Conservation (phyloP, 2,888 invertebrate species). For the Oxytorus armatus region DNA sequence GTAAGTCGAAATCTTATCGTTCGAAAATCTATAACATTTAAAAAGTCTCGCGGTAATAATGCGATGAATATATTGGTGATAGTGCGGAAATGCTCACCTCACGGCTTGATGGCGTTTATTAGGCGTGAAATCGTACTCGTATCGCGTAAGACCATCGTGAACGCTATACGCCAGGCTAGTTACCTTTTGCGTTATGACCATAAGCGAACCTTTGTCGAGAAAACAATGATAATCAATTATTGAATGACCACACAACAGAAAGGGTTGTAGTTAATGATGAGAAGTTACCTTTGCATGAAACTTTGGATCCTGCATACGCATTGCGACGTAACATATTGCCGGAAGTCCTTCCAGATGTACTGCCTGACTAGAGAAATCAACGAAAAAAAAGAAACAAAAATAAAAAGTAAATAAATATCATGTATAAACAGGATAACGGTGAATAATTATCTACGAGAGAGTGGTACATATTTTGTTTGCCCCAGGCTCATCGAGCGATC, state of each 20-base stretch:
- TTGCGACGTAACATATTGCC: constrained; percentile 91
- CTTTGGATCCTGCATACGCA: constrained; percentile 90
- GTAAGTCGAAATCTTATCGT: too few relatives aligned
- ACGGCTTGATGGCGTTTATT: constrained; percentile 89
- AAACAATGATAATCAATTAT: constrained; percentile 8
- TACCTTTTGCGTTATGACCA: constrained; percentile 98
- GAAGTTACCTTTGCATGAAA: constrained; percentile 86
- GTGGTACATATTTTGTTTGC: neutral
- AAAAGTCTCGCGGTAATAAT: neutral
- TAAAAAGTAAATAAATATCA: constrained; percentile 23
- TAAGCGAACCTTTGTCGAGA: constrained; percentile 91
- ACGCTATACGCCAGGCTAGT: constrained; percentile 96
- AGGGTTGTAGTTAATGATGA: neutral
- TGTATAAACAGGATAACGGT: neutral
- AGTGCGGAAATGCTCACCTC: constrained; percentile 81
- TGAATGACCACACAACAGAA: neutral
- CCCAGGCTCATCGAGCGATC: constrained; percentile 34
- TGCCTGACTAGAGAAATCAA: constrained; percentile 90
- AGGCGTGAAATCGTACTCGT: constrained; percentile 88
- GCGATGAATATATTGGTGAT: neutral
- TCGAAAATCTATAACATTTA: too few relatives aligned
- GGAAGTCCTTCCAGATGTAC: constrained; percentile 93
- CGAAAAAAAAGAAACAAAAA: constrained; percentile 35
- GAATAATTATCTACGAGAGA: constrained; percentile 18
- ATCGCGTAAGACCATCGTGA: constrained; percentile 92